These are phyloP conservation scores for Cardiocondyla obscurior DNA, from an alignment of 1,140 invertebrate genomes.

Conservation along the genomic window DNA sequence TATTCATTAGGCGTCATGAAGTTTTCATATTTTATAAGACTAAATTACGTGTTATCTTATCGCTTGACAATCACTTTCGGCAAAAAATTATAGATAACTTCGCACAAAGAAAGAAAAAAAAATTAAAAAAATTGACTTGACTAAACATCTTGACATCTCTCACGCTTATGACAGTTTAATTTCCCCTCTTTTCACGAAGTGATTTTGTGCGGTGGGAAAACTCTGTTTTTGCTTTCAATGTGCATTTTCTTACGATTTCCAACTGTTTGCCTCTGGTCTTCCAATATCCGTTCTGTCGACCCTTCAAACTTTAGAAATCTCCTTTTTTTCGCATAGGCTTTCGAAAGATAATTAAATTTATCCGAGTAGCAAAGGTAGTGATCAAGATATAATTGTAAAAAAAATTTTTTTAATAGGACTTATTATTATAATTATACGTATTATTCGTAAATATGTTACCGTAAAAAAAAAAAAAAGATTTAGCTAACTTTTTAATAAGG, in stretches of 20 bases:
- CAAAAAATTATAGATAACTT: neutral
- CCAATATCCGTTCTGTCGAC: conserved; percentile 44
- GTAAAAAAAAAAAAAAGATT: neutral
- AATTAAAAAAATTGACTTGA: conserved; percentile 8
- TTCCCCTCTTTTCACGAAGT: conserved; percentile 12
- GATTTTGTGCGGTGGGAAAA: neutral
- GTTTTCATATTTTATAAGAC: conserved; percentile 11
- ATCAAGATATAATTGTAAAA: neutral
- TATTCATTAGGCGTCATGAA: conserved; percentile 43
- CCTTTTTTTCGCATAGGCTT: neutral
- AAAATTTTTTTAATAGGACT: neutral
- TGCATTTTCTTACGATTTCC: conserved; percentile 42
- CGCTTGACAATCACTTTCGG: neutral
- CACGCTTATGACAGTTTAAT: conserved; percentile 36
- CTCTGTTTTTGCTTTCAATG: conserved; percentile 34
- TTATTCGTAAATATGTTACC: neutral
- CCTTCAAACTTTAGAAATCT: conserved; percentile 44
- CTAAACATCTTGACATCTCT: neutral
- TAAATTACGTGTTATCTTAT: neutral
- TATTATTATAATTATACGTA: conserved; percentile 2
- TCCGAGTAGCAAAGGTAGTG: neutral
- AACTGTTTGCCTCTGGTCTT: conserved; percentile 23
- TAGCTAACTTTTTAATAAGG: neutral
- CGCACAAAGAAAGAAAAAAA: neutral
- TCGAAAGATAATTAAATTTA: conserved; percentile 33